Percentiles rank a stretch among this genome's conserved stretches.
phyloP scores from a whole-genome alignment of 2,797 vertebrate species.

The Neosalanx taihuensis region DNA sequence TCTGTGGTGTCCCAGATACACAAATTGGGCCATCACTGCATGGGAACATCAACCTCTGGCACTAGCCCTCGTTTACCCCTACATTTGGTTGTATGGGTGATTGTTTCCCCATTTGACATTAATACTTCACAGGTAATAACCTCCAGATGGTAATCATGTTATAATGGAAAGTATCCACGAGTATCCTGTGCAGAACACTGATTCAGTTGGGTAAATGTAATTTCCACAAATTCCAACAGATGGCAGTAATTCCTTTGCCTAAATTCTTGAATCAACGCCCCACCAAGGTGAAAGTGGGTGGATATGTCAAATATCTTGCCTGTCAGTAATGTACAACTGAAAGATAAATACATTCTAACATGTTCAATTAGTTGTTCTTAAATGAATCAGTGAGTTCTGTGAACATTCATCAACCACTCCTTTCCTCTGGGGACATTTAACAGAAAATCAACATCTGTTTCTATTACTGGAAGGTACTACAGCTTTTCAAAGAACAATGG shows the following conservation, averaged over 20 bases:
- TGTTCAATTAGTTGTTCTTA: constrained; percentile 1
- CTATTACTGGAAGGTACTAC: background rate
- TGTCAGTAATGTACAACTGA: constrained; percentile 6
- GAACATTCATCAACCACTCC: background rate
- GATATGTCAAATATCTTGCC: constrained; percentile 39
- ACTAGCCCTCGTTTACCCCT: background rate
- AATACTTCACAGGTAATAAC: background rate
- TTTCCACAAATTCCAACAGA: constrained; percentile 50
- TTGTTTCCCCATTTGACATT: background rate
- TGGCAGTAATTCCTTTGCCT: constrained; percentile 48
- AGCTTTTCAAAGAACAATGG: background rate
- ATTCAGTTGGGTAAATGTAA: background rate
- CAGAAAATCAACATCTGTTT: constrained; percentile 12
- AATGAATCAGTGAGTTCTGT: background rate
- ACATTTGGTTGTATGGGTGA: background rate
- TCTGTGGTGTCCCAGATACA: too few species aligned
- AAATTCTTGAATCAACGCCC: constrained; percentile 3
- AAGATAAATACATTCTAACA: background rate
- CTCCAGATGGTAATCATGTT: background rate
- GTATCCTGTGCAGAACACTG: background rate
- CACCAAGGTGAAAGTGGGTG: background rate
- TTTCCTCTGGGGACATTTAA: constrained; percentile 8
- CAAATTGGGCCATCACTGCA: too few species aligned
- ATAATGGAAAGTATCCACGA: background rate
- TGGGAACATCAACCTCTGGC: too few species aligned